phyloP scores from a whole-genome alignment of 2,797 vertebrate species.

The Centroberyx gerrardi region DNA sequence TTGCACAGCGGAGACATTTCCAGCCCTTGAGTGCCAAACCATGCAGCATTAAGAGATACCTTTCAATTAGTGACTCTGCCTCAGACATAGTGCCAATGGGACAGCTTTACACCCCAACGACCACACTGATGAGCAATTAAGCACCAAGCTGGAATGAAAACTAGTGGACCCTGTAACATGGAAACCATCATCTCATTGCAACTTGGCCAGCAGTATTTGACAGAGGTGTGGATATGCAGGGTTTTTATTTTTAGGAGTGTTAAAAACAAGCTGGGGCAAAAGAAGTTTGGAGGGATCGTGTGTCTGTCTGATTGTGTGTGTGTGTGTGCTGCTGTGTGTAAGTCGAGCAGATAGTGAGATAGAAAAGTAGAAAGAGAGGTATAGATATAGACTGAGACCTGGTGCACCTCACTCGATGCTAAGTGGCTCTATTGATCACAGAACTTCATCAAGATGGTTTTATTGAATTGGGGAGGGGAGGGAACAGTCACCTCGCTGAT shows the following conservation, averaged over 20 bases:
- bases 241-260: constrained; percentile 12
- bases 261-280: background rate
- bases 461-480: constrained; percentile 36
- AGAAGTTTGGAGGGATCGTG: constrained; percentile 22
- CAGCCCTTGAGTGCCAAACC: constrained; percentile 51
- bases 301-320: constrained; percentile 14
- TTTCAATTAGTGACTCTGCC: constrained; percentile 63
- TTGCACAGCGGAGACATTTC: constrained; percentile 38
- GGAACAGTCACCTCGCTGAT: background rate
- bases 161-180: constrained; percentile 48
- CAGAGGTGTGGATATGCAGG: constrained; percentile 22
- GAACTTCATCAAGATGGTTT: constrained; percentile 59
- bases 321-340: constrained; percentile 11
- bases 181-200: constrained; percentile 31
- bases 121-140: constrained; percentile 51
- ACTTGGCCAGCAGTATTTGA: constrained; percentile 19
- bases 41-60: constrained; percentile 54
- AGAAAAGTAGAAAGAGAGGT: background rate
- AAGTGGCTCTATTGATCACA: constrained; percentile 66
- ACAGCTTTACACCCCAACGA: constrained; percentile 48
- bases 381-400: constrained; percentile 16
- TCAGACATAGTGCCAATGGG: constrained; percentile 19
- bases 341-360: constrained; percentile 7
- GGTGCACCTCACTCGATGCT: constrained; percentile 51
- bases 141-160: constrained; percentile 45